Base-by-base conservation (phyloP, 1,140 invertebrate genomes). In the Drosophila ficusphila region DNA sequence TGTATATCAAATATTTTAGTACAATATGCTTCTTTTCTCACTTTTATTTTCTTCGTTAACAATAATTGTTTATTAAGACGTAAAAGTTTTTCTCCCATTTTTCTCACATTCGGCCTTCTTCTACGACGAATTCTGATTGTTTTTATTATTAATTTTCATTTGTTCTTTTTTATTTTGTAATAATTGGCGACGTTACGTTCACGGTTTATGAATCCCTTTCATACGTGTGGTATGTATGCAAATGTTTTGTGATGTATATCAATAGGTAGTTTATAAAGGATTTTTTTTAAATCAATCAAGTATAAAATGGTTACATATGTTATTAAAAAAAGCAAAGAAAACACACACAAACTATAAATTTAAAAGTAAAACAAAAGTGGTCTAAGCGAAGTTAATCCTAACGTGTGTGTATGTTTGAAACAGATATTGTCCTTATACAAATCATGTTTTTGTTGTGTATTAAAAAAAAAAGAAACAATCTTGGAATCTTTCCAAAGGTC, bases 1-100 rank as follows among this genome's bases (percentile, higher is more conserved):
- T 86, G 81, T 86, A 86, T 86, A 86, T 86, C 81, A 86, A 86
- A 86, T 86, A 81, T 88, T 85, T 86, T 85, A 86, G 81, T 86
- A 86, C 81, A 86, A 86, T 86, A 88, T 88, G 68, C 73, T 86
- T 88, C 64, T 54, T 57, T 34, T 62, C 79, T 67, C 76, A 76
- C 68, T 81, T 86, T 74, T 68, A 67, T 68, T 86, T 56, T 69
- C 73, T 77, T 86, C 60, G 56, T 86, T 86, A 86, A 86, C 81
- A 86, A 86, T 86, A 86, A 82, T 88, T 82, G 81, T 86, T 83
- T 79, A 60, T 75, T 85, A 72, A 76, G 81, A 85, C 81, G 73
- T 88, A 86, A 88, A 85, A 86, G 73, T 70, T 83, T 42, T 74
- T 60, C 58, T 79, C 65, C 54, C 52, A 19, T 65, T 71, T 42